Base-by-base conservation (phyloP, 2,797 vertebrate genomes). In the Pipistrellus pygmaeus region DNA sequence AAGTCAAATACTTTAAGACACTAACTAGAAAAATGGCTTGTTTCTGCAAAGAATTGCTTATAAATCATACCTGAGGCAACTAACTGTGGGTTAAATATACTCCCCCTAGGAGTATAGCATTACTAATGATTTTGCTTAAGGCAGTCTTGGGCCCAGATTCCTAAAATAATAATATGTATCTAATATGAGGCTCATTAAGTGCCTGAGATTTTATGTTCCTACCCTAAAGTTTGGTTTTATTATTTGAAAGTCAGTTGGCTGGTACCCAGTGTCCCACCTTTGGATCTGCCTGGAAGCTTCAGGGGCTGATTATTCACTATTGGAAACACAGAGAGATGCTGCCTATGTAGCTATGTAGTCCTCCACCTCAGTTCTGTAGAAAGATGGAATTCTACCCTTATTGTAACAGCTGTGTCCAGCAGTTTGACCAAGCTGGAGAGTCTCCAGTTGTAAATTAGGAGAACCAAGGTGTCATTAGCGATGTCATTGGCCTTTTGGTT, bases 101-200 rank as follows among this genome's bases (percentile, higher is more conserved):
- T 68, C 14, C 21, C 14, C 21, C 53, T 62, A 35, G 41, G 88
- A 51, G 30, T 66, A 30, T 25, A 80, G 66, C 14, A 12, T 76
- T 30, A 83, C 87, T 53, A 44, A 69, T n/a, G 20, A 72, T 85
- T 62, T 76, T 44, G 18, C 13, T 32, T 35, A 80, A 41, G 27
- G 25, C 53, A 66, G 71, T 41, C 30, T 38, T 20, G 8, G 14
- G 51, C 76, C 90, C 68, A 60, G 60, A 95, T 81, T 76, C 68
- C 64, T 60, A 93, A 90, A 85, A 75, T 85, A 77, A 48, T 62
- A 48, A 91, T 69, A 87, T 27, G n/a, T 62, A 20, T 53, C 55
- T 46, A 72, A 71, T 27, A 68, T 55, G 23, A 90, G 30, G 20
- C 27, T 32, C 76, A 69, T n/a, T 53, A 53, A 62, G 30, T 25